Conservation (phyloP, 2,888 invertebrate species). For the Anaspis maculata region DNA sequence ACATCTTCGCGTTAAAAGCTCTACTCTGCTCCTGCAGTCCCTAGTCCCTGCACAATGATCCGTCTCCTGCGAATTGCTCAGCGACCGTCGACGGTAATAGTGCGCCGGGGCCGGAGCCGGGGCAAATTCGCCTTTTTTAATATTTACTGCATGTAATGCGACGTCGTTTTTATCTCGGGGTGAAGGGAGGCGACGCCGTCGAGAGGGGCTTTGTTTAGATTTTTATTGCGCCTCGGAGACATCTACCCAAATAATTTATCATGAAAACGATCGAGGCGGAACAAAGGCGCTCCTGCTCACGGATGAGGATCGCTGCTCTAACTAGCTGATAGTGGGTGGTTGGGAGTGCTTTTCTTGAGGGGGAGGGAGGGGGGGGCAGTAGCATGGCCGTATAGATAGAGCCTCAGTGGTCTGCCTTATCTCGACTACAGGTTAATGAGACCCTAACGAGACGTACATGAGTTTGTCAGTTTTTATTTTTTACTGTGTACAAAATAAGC, state of each 20-base stretch:
- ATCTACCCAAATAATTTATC: constrained; percentile 28
- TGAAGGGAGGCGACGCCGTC: neutral
- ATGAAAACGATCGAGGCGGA: constrained; percentile 24
- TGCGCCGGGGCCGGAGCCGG: no score
- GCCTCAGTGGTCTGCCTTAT: no score
- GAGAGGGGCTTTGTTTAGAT: constrained; percentile 27
- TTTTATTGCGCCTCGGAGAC: constrained; percentile 28
- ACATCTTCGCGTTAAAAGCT: no score
- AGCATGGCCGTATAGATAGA: no score
- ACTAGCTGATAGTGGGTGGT: no score
- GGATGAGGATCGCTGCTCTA: no score
- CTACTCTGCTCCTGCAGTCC: no score
- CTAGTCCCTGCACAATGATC: no score
- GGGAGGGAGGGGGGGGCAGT: no score
- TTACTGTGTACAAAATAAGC: constrained; percentile 24
- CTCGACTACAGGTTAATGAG: constrained; percentile 27
- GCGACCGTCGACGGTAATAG: no score
- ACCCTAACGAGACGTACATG: constrained; percentile 26
- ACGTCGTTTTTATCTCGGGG: constrained; percentile 17
- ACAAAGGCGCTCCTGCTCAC: constrained; percentile 23
- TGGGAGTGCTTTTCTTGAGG: no score
- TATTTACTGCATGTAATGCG: constrained; percentile 20
- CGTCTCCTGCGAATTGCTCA: no score
- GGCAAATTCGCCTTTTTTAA: constrained; percentile 11
- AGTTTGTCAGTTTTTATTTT: constrained; percentile 19